Evolutionary conservation across 2,797 vertebrate species (phyloP).

Genomic region (Myiothlypis chrysogaster): DNA sequence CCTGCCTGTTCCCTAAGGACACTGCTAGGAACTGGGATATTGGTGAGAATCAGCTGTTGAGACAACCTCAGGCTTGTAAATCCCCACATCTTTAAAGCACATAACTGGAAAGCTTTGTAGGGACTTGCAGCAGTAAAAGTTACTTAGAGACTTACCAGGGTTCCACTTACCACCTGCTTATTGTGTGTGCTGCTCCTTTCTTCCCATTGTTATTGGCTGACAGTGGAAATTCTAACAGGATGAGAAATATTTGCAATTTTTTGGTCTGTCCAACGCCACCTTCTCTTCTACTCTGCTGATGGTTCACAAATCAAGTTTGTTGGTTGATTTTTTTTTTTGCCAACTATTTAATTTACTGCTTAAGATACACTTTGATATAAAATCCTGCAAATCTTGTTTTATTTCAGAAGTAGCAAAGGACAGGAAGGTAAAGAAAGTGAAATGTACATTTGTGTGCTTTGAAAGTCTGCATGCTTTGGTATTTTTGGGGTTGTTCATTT

Average conservation of each 20-base stretch:
- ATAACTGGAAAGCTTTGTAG: not conserved
- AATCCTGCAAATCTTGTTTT: not conserved
- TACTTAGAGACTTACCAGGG: not conserved
- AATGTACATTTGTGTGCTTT: not conserved
- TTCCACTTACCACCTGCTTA: not conserved
- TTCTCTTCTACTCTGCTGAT: not conserved
- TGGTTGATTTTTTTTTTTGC: not conserved
- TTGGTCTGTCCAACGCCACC: not conserved
- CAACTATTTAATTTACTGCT: not conserved
- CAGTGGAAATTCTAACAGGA: not conserved
- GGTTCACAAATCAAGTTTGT: not conserved
- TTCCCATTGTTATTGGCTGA: not conserved
- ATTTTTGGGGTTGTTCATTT: not conserved
- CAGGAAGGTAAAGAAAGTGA: not conserved
- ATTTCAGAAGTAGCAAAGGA: not conserved
- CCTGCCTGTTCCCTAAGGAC: not conserved
- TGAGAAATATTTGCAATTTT: not conserved
- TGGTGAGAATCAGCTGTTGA: not conserved
- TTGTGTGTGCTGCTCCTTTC: not conserved
- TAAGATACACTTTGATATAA: not conserved
- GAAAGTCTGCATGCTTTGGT: not conserved
- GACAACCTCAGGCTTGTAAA: not conserved
- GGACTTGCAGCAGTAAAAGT: not conserved
- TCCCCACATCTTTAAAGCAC: not conserved
- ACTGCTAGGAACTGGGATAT: not conserved